Evolutionary conservation across 2,113 vertebrate species (phyloP).

Genomic region (Cyanistes caeruleus): DNA sequence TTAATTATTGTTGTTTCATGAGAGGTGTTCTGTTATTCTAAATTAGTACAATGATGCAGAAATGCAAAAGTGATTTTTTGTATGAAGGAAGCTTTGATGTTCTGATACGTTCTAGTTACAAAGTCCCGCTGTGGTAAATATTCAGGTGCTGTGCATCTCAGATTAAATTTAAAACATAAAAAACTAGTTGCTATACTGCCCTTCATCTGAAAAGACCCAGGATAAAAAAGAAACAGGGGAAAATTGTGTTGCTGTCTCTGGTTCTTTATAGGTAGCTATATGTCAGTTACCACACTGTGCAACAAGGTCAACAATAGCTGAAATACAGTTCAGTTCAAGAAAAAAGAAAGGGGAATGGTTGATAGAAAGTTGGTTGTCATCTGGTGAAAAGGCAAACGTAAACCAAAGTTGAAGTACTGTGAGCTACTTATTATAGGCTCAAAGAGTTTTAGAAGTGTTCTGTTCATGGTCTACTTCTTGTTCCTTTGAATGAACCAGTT

Average conservation of each 20-base stretch:
- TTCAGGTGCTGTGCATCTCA: not conserved
- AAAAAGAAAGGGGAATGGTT: not conserved
- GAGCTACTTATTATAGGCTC: not conserved
- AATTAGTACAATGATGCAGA: not conserved
- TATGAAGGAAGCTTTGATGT: not conserved
- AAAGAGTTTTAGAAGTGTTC: not conserved
- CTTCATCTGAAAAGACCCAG: not conserved
- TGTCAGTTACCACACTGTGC: not conserved
- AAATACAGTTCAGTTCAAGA: not conserved
- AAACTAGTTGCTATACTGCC: not conserved
- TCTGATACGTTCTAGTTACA: not conserved
- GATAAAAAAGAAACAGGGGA: not conserved
- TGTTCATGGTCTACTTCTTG: not conserved
- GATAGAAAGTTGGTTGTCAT: not conserved
- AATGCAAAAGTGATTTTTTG: not conserved
- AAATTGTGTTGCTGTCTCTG: not conserved
- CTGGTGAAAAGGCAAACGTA: not conserved
- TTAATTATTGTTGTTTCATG: not conserved
- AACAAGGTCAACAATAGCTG: not conserved
- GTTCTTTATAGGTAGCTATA: not conserved
- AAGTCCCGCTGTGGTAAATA: not conserved
- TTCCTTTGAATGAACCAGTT: not conserved
- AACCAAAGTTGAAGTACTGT: not conserved
- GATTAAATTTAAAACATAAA: not conserved
- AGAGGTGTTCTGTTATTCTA: not conserved